Percentiles rank a stretch among this genome's conserved stretches.
Evolutionary conservation across 1,140 invertebrate genomes (phyloP).

Genomic region (Pararge aegeria): DNA sequence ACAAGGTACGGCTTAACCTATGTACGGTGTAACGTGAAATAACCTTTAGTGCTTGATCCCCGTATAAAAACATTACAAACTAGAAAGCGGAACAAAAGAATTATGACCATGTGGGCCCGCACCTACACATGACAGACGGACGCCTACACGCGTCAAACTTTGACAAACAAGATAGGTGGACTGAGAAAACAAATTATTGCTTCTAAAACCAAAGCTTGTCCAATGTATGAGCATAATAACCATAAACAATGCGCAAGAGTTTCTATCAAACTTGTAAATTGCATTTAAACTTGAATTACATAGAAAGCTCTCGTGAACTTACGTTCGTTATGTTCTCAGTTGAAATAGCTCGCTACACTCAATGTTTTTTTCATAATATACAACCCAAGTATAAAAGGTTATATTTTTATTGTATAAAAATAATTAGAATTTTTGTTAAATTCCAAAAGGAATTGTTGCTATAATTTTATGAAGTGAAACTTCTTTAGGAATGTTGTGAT

Average conservation of each 20-base stretch:
- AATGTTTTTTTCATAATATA: no score
- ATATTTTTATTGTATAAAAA: no score
- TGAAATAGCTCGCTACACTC: no score
- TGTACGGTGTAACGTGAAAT: no score
- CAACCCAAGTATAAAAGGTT: no score
- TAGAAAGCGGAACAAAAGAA: constrained; percentile 34
- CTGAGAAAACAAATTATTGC: constrained; percentile 14
- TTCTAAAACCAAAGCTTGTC: constrained; percentile 10
- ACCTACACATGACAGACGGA: constrained; percentile 22
- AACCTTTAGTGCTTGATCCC: not conserved
- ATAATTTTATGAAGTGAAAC: no score
- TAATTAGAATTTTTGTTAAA: no score
- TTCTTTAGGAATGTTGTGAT: no score
- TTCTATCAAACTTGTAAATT: not conserved
- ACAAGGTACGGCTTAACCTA: no score
- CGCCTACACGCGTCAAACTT: constrained; percentile 23
- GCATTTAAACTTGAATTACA: not conserved
- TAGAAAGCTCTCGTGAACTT: no score
- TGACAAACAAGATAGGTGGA: constrained; percentile 27
- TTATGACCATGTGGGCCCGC: constrained; percentile 27
- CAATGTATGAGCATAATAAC: constrained; percentile 4
- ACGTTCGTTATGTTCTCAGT: no score
- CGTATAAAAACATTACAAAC: constrained; percentile 9
- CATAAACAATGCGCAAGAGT: not conserved
- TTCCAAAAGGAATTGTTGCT: no score